A percentile compares a stretch with the other conserved stretches of the same genome.
Conservation (phyloP, 2,797 vertebrate species). For the Allobates femoralis region DNA sequence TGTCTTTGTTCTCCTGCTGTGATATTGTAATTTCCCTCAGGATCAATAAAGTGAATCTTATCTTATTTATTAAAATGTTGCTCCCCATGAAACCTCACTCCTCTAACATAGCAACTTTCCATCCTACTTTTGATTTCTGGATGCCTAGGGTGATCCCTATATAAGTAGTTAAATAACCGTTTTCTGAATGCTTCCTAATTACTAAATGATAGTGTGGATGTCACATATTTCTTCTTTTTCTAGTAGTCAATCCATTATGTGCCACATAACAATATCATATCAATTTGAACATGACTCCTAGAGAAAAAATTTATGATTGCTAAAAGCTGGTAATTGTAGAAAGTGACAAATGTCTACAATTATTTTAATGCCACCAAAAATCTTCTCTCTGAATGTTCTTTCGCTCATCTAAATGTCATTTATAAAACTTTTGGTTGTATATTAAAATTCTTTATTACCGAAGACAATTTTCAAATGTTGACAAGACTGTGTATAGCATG, state of each 20-base stretch:
- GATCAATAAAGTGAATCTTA: no score
- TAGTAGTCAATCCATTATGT: constrained; percentile 8
- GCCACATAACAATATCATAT: not conserved
- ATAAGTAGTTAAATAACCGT: no score
- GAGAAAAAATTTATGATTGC: not conserved
- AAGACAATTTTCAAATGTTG: not conserved
- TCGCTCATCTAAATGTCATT: not conserved
- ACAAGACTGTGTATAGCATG: not conserved
- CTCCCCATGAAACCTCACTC: no score
- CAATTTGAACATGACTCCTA: not conserved
- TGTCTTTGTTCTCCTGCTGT: no score
- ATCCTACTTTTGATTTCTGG: no score
- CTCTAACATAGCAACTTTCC: no score
- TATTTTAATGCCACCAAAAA: constrained; percentile 10
- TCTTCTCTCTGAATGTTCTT: not conserved
- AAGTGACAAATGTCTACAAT: not conserved
- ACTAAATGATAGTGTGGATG: not conserved
- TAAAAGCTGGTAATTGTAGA: constrained; percentile 14
- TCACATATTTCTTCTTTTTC: not conserved
- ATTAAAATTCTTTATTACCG: not conserved
- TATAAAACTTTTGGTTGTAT: not conserved
- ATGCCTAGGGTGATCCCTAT: no score
- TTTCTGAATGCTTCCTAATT: not conserved
- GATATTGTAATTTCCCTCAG: no score
- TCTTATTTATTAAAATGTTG: no score